A percentile compares a stretch with the other conserved stretches of the same genome.
Evolutionary conservation across 2,888 invertebrate genomes (phyloP).

Genomic region (Gymnoscelis rufifasciata): DNA sequence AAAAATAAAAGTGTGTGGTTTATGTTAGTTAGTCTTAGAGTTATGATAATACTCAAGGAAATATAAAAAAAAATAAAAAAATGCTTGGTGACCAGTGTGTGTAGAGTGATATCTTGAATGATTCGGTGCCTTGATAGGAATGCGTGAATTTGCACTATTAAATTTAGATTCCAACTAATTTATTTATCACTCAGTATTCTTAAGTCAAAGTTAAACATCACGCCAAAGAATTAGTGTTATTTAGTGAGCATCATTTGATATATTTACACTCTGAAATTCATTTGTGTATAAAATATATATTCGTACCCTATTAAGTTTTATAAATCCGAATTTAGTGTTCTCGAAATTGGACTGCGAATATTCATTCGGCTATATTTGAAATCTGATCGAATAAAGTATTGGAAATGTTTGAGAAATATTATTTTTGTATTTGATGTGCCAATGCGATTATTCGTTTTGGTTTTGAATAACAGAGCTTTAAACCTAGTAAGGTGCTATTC

Average conservation of each 20-base stretch:
- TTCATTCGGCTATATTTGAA: neutral
- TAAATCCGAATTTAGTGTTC: slow-evolving; percentile 18
- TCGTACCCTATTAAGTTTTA: slow-evolving; percentile 6
- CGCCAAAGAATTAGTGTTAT: slow-evolving; percentile 16
- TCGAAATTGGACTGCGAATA: slow-evolving; percentile 12
- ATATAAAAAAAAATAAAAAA: slow-evolving; percentile 71
- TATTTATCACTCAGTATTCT: slow-evolving; percentile 11
- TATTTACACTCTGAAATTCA: neutral
- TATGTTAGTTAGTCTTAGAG: slow-evolving; percentile 48
- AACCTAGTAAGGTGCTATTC: slow-evolving; percentile 15
- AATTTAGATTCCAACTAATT: slow-evolving; percentile 4
- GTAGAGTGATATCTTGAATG: slow-evolving; percentile 6
- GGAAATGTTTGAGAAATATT: neutral
- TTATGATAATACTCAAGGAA: slow-evolving; percentile 60
- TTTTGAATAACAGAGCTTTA: slow-evolving; percentile 15
- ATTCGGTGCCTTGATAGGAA: slow-evolving; percentile 9
- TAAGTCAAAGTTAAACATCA: slow-evolving; percentile 8
- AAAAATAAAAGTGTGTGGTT: slow-evolving; percentile 50
- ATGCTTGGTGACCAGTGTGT: slow-evolving; percentile 49
- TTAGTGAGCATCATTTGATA: neutral
- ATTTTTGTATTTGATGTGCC: slow-evolving; percentile 2
- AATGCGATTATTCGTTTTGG: slow-evolving; percentile 18
- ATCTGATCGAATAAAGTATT: slow-evolving; percentile 8
- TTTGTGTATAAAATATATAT: neutral
- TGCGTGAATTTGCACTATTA: slow-evolving; percentile 8